Conservation (phyloP, 2,888 invertebrate genomes). For the Chelonus formosanus region DNA sequence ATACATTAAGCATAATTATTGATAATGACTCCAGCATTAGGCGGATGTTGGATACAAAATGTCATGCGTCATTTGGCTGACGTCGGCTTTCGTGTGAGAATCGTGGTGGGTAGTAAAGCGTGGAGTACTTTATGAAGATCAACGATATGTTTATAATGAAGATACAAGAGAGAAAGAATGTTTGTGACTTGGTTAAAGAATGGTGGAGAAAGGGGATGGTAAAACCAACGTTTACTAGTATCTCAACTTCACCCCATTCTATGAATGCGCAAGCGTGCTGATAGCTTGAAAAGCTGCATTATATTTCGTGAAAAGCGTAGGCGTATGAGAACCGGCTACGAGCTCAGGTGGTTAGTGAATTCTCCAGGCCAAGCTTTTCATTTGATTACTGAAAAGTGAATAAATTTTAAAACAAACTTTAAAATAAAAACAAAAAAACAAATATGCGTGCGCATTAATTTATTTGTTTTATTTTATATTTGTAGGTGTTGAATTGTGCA, state of each 20-base stretch:
- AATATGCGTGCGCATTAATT: slow-evolving; percentile 18
- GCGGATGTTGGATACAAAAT: too few relatives aligned
- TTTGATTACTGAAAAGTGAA: not conserved
- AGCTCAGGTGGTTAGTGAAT: slow-evolving; percentile 35
- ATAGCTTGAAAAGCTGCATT: slow-evolving; percentile 46
- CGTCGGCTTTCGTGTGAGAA: too few relatives aligned
- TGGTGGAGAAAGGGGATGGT: too few relatives aligned
- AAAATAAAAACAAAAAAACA: not conserved
- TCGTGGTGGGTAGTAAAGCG: too few relatives aligned
- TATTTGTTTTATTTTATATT: not conserved
- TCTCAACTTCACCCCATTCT: slow-evolving; percentile 20
- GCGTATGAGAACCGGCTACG: slow-evolving; percentile 47
- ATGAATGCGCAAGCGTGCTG: slow-evolving; percentile 44
- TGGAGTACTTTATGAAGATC: too few relatives aligned
- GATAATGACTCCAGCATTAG: too few relatives aligned
- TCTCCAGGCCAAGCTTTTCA: not conserved
- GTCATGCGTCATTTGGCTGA: too few relatives aligned
- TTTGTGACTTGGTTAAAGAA: too few relatives aligned
- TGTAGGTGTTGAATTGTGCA: not conserved
- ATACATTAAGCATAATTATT: slow-evolving; percentile 2
- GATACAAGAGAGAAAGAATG: too few relatives aligned
- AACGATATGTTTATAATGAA: too few relatives aligned
- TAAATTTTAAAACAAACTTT: not conserved
- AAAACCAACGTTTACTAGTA: slow-evolving; percentile 30
- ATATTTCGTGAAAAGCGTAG: slow-evolving; percentile 46